These are phyloP conservation scores for Stenchaetothrips biformis DNA, from an alignment of 2,888 invertebrate genomes.

Conservation along the genomic window DNA sequence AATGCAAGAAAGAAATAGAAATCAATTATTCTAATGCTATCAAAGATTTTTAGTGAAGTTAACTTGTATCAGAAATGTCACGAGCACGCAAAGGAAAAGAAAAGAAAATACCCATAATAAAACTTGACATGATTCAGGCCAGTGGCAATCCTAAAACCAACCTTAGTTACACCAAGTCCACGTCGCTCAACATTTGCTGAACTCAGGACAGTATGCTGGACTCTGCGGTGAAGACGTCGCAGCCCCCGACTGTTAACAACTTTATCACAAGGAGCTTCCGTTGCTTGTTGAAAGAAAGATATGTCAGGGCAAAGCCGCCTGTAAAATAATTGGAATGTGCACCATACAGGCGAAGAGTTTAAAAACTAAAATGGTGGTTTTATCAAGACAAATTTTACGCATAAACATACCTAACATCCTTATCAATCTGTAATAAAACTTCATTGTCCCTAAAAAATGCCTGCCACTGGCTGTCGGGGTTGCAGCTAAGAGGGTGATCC, in stretches of 20 bases:
- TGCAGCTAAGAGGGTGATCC: slow-evolving; percentile 92
- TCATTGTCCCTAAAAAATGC: slow-evolving; percentile 97
- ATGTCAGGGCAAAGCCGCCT: slow-evolving; percentile 88
- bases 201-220: slow-evolving; percentile 77
- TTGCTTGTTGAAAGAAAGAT: slow-evolving; percentile 94
- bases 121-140: no score
- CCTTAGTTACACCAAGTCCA: slow-evolving; percentile 85
- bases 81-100: background rate
- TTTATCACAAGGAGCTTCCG: slow-evolving; percentile 80
- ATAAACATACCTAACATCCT: slow-evolving; percentile 70
- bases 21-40: slow-evolving; percentile 28
- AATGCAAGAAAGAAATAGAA: slow-evolving; percentile 36
- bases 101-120: background rate
- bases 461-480: slow-evolving; percentile 93
- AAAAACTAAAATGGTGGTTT: background rate
- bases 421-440: slow-evolving; percentile 94
- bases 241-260: slow-evolving; percentile 74
- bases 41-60: background rate
- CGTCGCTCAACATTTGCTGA: slow-evolving; percentile 84
- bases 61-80: no score
- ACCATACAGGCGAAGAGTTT: slow-evolving; percentile 25
- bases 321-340: slow-evolving; percentile 33
- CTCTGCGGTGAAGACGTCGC: slow-evolving; percentile 80
- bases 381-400: background rate
- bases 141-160: slow-evolving; percentile 42